Evolutionary conservation across 2,888 invertebrate species (phyloP), one percentile per base, ranked within the genome.

Genomic region (Mellilla xanthometata): DNA sequence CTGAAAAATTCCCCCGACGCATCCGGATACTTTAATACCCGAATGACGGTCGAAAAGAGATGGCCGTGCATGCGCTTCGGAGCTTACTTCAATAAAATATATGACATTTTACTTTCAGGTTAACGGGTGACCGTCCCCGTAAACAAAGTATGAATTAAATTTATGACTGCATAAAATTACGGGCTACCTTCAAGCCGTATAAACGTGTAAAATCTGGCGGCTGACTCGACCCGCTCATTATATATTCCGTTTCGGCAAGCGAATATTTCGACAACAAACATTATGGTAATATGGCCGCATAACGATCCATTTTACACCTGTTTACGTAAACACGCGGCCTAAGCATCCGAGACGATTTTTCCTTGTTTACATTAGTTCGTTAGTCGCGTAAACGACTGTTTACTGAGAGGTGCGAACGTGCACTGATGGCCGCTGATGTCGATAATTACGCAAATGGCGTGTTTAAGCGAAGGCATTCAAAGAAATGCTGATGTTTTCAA

Each of bases 191-290:
- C 74, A 68, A 76, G 68, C 69, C 67, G 60, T 69, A 74, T 76
- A 76, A 72, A 71, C 71, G 73, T 68, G 70, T 70, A 68, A 73
- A 79, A 77, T 80, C 80, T 77, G 76, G 68, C 59, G 57, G 65
- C 70, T 69, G 75, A 72, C 63, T 76, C 74, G 72, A 65, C 68
- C 73, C 61, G 62, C 77, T 80, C 80, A 81, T 84, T 83, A 81
- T 71, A 73, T 81, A 84, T 83, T 84, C 82, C 65, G 77, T 76
- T 81, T 76, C 65, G 68, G 64, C 68, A 70, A 71, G 81, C 78
- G 81, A 82, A 84, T 82, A 85, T 84, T 85, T 83, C 79, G 81
- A 82, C 82, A 81, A 80, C 82, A 82, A 84, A 85, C 82, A 82
- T 84, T 85, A 86, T 86, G 86, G 72, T 84, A 86, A 86, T 86